These are phyloP conservation scores for Zaprionus vittiger DNA, from an alignment of 1,140 invertebrate genomes.

Conservation along the genomic window DNA sequence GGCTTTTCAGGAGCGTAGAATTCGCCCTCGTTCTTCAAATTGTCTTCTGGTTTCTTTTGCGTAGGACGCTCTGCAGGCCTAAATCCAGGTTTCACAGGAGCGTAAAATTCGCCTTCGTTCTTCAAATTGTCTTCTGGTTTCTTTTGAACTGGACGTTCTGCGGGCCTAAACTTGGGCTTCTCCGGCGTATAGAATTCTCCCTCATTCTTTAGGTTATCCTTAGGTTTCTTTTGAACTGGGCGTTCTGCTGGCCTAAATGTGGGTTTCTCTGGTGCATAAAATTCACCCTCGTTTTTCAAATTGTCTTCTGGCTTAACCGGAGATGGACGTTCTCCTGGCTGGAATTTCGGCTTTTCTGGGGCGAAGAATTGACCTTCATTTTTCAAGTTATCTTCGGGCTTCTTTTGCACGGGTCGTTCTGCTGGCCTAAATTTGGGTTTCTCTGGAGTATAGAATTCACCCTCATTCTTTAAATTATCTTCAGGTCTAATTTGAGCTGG, in stretches of 20 bases:
- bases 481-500: conserved; percentile 31
- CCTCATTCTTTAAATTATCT: conserved; percentile 43
- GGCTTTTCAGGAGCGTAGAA: conserved; percentile 84
- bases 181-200: conserved; percentile 86
- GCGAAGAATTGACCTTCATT: conserved; percentile 85
- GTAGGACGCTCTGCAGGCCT: conserved; percentile 85
- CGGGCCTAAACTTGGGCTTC: conserved; percentile 84
- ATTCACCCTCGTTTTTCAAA: conserved; percentile 85
- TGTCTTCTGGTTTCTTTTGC: conserved; percentile 85
- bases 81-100: conserved; percentile 65
- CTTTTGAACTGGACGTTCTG: conserved; percentile 85
- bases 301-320: conserved; percentile 85
- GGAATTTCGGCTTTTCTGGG: conserved; percentile 67
- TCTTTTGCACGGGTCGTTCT: conserved; percentile 86
- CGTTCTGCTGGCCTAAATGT: conserved; percentile 84
- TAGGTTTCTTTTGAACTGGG: conserved; percentile 86
- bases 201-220: conserved; percentile 86
- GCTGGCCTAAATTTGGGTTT: conserved; percentile 83
- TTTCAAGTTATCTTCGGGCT: conserved; percentile 87
- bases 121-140: conserved; percentile 86
- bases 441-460: conserved; percentile 73
- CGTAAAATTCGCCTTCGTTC: conserved; percentile 88
- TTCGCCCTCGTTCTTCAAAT: conserved; percentile 87
- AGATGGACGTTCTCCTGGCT: conserved; percentile 76
- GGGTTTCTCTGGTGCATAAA: conserved; percentile 86